Evolutionary conservation across 2,113 vertebrate species (phyloP).

Genomic region (Malurus cyaneus): DNA sequence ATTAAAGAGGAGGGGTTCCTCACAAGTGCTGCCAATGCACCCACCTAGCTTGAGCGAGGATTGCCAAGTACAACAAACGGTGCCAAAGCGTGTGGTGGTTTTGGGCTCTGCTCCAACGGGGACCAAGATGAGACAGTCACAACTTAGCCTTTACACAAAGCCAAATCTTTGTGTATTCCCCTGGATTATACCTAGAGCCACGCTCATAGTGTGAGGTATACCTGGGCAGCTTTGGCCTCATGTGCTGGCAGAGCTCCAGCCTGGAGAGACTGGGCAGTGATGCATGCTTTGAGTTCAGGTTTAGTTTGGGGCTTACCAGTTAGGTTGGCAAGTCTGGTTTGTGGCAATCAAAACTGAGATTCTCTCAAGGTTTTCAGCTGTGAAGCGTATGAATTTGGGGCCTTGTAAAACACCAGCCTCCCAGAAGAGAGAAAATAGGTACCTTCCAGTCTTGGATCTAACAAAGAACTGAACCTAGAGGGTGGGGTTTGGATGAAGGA

Average conservation of each 20-base stretch:
- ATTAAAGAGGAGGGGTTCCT: constrained; percentile 72
- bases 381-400: constrained; percentile 8
- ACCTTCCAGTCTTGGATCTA: constrained; percentile 60
- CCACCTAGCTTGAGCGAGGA: constrained; percentile 51
- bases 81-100: constrained; percentile 65
- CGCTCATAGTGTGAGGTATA: not conserved
- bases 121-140: constrained; percentile 65
- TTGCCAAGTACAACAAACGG: constrained; percentile 62
- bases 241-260: not conserved
- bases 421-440: constrained; percentile 55
- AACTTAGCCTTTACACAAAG: constrained; percentile 44
- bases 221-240: not conserved
- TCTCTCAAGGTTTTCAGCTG: constrained; percentile 24
- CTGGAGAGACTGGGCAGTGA: not conserved
- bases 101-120: constrained; percentile 25
- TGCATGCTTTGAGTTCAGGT: not conserved
- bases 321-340: constrained; percentile 9
- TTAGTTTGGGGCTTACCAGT: constrained; percentile 18
- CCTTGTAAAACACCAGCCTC: constrained; percentile 5
- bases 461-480: constrained; percentile 19
- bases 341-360: not conserved
- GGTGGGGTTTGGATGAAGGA: constrained; percentile 55
- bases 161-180: constrained; percentile 42
- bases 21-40: constrained; percentile 70
- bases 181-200: constrained; percentile 2